Evolutionary conservation across 2,888 invertebrate species (phyloP).

Genomic region (Rhaphigaster nebulosa): DNA sequence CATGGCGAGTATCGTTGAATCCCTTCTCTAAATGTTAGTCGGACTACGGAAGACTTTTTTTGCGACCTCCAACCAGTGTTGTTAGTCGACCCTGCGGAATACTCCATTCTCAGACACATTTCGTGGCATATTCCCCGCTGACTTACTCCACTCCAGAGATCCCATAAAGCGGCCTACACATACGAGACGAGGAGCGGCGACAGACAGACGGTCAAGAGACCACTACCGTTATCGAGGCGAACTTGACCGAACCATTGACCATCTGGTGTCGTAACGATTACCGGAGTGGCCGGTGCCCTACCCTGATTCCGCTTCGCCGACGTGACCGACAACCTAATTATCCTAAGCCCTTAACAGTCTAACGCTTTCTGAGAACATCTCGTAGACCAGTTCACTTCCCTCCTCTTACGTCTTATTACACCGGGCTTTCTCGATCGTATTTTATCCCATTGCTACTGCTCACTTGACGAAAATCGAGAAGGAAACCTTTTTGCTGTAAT

Average conservation of each 20-base stretch:
- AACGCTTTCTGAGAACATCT: constrained; percentile 55
- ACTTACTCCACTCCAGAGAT: not conserved
- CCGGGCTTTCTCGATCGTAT: constrained; percentile 10
- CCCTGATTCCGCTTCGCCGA: constrained; percentile 47
- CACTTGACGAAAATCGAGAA: not conserved
- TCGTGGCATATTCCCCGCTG: not conserved
- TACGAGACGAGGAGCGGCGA: not conserved
- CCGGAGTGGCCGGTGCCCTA: constrained; percentile 52
- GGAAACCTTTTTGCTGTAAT: not conserved
- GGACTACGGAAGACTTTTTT: not conserved
- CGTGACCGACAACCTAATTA: constrained; percentile 54
- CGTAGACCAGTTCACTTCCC: constrained; percentile 38
- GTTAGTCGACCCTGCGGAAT: not conserved
- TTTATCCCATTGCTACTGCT: not conserved
- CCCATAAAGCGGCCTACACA: not conserved
- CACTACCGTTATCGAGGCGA: constrained; percentile 9
- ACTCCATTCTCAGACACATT: not conserved
- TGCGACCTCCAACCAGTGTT: not conserved
- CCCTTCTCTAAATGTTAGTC: too few relatives aligned
- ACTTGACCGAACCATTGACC: constrained; percentile 14
- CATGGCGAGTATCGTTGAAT: too few relatives aligned
- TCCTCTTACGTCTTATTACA: constrained; percentile 48
- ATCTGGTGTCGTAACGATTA: constrained; percentile 46
- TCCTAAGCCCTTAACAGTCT: constrained; percentile 45
- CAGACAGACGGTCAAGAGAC: constrained; percentile 39